A percentile compares a stretch with the other conserved stretches of the same genome.
These are phyloP conservation scores for Agrypnus murinus DNA, from an alignment of 2,888 invertebrate species.

Conservation along the genomic window DNA sequence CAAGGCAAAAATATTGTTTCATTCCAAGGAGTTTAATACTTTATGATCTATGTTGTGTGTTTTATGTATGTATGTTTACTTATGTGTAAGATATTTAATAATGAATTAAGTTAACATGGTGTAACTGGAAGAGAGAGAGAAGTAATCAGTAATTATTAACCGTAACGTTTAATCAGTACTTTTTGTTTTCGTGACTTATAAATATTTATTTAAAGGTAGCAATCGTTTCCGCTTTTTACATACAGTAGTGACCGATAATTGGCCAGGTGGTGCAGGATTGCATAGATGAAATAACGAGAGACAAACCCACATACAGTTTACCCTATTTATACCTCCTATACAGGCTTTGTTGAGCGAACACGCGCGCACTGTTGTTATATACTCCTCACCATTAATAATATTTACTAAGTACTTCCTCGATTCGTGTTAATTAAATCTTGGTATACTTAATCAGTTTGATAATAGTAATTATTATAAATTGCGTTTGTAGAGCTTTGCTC, in stretches of 20 bases:
- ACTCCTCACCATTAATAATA: conserved; percentile 33
- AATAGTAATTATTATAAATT: conserved; percentile 25
- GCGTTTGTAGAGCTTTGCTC: neutral
- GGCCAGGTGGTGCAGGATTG: conserved; percentile 31
- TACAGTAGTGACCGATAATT: conserved; percentile 38
- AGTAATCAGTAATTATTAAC: conserved; percentile 35
- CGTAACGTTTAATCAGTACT: no score
- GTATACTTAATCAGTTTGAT: conserved; percentile 14
- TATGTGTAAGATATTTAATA: conserved; percentile 14
- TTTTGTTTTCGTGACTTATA: conserved; percentile 3
- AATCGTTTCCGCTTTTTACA: conserved; percentile 37
- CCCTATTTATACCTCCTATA: conserved; percentile 31
- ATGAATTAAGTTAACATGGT: conserved; percentile 31
- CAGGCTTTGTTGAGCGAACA: conserved; percentile 15
- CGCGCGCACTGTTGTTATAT: conserved; percentile 37
- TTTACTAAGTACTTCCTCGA: conserved; percentile 35
- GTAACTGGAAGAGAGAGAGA: conserved; percentile 25
- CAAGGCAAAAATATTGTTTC: conserved; percentile 12
- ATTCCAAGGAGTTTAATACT: neutral
- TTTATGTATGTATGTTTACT: no score
- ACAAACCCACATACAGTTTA: conserved; percentile 28
- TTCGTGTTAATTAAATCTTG: conserved; percentile 35
- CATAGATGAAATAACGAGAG: conserved; percentile 26
- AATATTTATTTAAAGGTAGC: conserved; percentile 26
- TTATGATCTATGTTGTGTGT: neutral